phyloP scores from a whole-genome alignment of 2,113 vertebrate species.

The Gobio gobio region DNA sequence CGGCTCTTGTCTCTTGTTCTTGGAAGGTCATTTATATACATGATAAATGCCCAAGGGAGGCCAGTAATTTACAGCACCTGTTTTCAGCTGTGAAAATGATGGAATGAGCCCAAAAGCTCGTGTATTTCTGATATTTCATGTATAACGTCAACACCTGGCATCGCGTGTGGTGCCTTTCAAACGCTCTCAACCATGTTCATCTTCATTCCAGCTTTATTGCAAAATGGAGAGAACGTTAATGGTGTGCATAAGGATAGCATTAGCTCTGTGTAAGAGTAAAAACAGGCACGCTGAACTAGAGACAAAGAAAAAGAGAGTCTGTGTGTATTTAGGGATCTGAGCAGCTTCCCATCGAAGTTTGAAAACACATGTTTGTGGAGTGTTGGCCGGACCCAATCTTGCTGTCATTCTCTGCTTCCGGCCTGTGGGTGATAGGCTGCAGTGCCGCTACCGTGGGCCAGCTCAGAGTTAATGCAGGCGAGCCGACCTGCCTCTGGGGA shows the following conservation, averaged over 20 bases:
- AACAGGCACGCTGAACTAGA: conserved; percentile 39
- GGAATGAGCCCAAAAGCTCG: conserved; percentile 49
- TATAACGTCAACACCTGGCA: conserved; percentile 57
- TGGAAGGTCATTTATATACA: conserved; percentile 63
- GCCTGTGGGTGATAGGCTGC: conserved; percentile 76
- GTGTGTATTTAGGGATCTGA: conserved; percentile 51
- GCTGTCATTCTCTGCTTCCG: conserved; percentile 84
- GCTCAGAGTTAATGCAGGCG: conserved; percentile 84
- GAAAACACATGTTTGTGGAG: conserved; percentile 75
- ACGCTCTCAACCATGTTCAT: conserved; percentile 55
- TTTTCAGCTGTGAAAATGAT: conserved; percentile 56
- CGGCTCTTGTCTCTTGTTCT: conserved; percentile 59
- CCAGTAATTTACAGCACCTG: conserved; percentile 60
- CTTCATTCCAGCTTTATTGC: conserved; percentile 49
- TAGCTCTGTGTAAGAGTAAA: conserved; percentile 34
- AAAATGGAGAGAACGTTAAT: conserved; percentile 8
- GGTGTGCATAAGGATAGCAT: conserved; percentile 54
- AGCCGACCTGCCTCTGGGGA: conserved; percentile 83
- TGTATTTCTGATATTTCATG: conserved; percentile 62
- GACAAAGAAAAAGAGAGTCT: conserved; percentile 58
- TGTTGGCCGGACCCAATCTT: conserved; percentile 81
- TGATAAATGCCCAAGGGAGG: conserved; percentile 63
- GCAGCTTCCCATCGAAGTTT: conserved; percentile 39
- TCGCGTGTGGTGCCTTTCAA: conserved; percentile 48
- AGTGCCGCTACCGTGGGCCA: conserved; percentile 81